Percentiles rank a stretch among this genome's conserved stretches.
Conservation (phyloP, 2,888 invertebrate genomes). For the Yponomeuta plumbellus region DNA sequence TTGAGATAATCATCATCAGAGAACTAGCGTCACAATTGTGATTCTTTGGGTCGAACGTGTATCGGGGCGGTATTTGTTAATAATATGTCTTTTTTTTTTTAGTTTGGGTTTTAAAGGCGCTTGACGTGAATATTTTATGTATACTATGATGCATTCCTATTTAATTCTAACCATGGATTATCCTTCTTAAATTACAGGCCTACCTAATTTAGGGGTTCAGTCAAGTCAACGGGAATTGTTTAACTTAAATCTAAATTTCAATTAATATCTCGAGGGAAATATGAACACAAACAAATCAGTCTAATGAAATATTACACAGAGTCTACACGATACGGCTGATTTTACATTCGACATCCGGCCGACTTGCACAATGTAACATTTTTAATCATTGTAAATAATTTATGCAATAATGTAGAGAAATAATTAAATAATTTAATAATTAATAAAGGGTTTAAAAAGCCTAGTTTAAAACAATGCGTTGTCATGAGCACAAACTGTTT, state of each 20-base stretch:
- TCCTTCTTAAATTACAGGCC: too few relatives aligned
- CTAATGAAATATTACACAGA: slow-evolving; percentile 4
- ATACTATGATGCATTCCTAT: too few relatives aligned
- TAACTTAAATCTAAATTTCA: not conserved
- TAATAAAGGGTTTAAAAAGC: not conserved
- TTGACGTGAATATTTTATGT: too few relatives aligned
- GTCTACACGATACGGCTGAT: not conserved
- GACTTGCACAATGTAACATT: not conserved
- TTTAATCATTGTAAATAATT: not conserved
- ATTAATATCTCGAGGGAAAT: not conserved
- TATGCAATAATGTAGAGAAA: not conserved
- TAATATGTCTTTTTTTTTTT: too few relatives aligned
- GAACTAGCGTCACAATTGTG: too few relatives aligned
- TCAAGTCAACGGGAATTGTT: not conserved
- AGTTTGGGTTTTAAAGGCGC: too few relatives aligned
- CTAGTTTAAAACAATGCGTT: not conserved
- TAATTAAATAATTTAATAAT: too few relatives aligned
- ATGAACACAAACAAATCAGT: slow-evolving; percentile 16
- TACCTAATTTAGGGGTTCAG: too few relatives aligned
- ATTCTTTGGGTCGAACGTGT: too few relatives aligned
- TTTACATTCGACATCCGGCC: not conserved
- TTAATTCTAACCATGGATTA: too few relatives aligned
- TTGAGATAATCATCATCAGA: too few relatives aligned
- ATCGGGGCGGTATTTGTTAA: too few relatives aligned
- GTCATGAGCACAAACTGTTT: not conserved